These are phyloP conservation scores for Valencia hispanica DNA, from an alignment of 2,797 vertebrate genomes.

Conservation along the genomic window DNA sequence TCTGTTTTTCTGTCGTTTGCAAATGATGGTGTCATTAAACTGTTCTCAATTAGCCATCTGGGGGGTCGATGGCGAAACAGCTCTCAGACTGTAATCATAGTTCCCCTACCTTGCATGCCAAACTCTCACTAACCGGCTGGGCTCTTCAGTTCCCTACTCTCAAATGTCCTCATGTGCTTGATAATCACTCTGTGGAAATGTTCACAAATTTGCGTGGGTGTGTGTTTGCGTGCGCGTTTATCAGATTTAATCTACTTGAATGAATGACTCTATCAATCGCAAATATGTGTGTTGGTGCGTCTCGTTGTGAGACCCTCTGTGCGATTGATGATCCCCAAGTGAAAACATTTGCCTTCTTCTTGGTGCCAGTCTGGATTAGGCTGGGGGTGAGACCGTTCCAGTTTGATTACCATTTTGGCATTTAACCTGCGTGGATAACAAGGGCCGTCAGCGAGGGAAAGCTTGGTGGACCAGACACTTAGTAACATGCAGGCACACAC, in stretches of 20 bases:
- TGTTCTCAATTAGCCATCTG: slow-evolving; percentile 71
- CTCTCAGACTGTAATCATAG: slow-evolving; percentile 65
- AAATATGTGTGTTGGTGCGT: slow-evolving; percentile 14
- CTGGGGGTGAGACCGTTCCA: slow-evolving; percentile 55
- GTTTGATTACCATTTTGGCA: slow-evolving; percentile 68
- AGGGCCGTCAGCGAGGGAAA: slow-evolving; percentile 28
- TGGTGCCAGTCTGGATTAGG: slow-evolving; percentile 70
- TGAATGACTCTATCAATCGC: slow-evolving; percentile 35
- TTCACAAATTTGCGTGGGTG: slow-evolving; percentile 52
- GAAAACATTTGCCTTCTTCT: slow-evolving; percentile 68
- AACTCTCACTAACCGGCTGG: slow-evolving; percentile 58
- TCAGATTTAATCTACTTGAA: slow-evolving; percentile 49
- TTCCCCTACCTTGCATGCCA: slow-evolving; percentile 59
- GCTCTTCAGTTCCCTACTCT: slow-evolving; percentile 55
- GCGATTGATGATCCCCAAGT: slow-evolving; percentile 54
- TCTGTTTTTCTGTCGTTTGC: slow-evolving; percentile 31
- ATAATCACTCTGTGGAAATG: slow-evolving; percentile 72
- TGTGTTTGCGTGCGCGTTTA: slow-evolving; percentile 13
- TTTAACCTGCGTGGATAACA: slow-evolving; percentile 54
- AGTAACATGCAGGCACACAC: slow-evolving; percentile 10
- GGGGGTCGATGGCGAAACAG: slow-evolving; percentile 62
- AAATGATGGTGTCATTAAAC: slow-evolving; percentile 59
- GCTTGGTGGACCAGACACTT: slow-evolving; percentile 25
- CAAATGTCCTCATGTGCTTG: slow-evolving; percentile 60
- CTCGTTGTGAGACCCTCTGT: slow-evolving; percentile 18